Percentiles rank a stretch among this genome's conserved stretches.
Evolutionary conservation across 2,797 vertebrate genomes (phyloP).

Genomic region (Sitta carolinensis): DNA sequence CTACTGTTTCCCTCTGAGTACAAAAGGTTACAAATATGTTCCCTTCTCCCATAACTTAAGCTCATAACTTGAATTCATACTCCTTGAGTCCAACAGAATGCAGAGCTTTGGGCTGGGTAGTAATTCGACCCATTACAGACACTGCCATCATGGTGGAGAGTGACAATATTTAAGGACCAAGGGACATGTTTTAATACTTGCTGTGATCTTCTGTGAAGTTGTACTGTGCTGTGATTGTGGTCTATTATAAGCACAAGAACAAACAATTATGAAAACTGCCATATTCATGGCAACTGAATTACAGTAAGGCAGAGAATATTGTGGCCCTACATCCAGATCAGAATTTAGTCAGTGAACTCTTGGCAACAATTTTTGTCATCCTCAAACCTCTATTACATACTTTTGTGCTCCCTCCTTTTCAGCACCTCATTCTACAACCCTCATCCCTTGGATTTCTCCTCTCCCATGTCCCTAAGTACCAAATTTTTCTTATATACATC

Average conservation of each 20-base stretch:
- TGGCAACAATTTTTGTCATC: neutral
- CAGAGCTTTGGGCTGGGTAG: neutral
- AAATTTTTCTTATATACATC: neutral
- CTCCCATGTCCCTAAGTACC: neutral
- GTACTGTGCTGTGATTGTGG: neutral
- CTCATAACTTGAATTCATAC: neutral
- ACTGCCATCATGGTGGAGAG: neutral
- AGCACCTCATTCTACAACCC: neutral
- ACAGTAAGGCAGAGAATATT: neutral
- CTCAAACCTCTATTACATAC: fast-evolving
- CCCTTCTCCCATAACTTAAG: neutral
- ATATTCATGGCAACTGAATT: neutral
- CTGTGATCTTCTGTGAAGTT: neutral
- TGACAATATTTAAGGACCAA: neutral
- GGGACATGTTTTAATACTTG: neutral
- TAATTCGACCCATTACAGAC: neutral
- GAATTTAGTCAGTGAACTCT: neutral
- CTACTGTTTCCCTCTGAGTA: neutral
- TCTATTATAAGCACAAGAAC: neutral
- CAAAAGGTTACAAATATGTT: neutral
- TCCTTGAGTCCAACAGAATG: neutral
- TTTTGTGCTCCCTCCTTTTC: neutral
- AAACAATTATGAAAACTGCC: neutral
- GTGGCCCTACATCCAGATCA: neutral
- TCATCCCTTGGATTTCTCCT: neutral